Percentiles rank a stretch among this genome's conserved stretches.
These are phyloP conservation scores for Archocentrus centrarchus DNA, from an alignment of 2,113 vertebrate genomes.

Conservation along the genomic window DNA sequence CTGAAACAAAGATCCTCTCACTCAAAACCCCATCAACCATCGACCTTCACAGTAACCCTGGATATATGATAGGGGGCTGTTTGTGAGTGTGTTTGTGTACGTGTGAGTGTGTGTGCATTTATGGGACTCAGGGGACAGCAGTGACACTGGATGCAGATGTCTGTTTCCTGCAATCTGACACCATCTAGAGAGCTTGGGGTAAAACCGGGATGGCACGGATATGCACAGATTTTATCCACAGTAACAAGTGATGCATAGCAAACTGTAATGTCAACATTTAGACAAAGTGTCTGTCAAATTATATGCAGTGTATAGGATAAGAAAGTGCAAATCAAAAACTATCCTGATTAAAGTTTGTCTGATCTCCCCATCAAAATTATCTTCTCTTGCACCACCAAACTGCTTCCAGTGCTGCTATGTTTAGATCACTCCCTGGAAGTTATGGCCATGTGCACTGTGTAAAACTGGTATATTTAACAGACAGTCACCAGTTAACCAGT, in stretches of 20 bases:
- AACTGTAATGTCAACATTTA: constrained; percentile 11
- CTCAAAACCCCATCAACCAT: constrained; percentile 41
- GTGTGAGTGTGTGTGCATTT: constrained; percentile 1
- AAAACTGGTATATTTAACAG: neutral
- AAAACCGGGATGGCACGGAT: constrained; percentile 1
- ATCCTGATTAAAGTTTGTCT: neutral
- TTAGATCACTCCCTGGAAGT: neutral
- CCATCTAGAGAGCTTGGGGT: constrained; percentile 38
- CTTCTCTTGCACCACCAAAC: neutral
- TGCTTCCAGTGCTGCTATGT: neutral
- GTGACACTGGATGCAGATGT: constrained; percentile 20
- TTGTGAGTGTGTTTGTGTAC: neutral
- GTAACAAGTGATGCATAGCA: constrained; percentile 9
- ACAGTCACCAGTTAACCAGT: too few species aligned
- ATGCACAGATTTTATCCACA: constrained; percentile 11
- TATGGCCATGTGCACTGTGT: rapidly evolving
- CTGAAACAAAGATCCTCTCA: constrained; percentile 57
- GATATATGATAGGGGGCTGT: constrained; percentile 28
- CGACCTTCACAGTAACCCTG: constrained; percentile 31
- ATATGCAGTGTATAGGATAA: neutral
- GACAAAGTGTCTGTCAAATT: constrained; percentile 11
- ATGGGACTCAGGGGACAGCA: constrained; percentile 18
- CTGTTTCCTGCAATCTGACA: constrained; percentile 48
- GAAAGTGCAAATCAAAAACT: neutral
- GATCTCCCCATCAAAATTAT: neutral